phyloP scores from a whole-genome alignment of 2,888 invertebrate species.

The Isoperla grammatica region DNA sequence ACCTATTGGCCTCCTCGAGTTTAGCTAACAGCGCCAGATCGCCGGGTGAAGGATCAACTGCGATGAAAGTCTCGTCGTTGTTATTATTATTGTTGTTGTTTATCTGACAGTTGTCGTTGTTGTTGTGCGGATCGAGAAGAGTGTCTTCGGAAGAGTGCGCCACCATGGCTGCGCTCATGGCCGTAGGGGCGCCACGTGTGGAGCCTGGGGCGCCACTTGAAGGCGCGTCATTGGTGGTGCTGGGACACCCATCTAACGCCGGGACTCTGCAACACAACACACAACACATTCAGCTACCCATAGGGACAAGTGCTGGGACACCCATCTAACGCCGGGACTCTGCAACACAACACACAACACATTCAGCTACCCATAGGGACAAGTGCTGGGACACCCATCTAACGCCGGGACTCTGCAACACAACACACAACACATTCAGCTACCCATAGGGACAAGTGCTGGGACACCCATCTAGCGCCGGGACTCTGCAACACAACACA shows the following conservation, averaged over 20 bases:
- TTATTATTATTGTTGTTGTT: constrained; percentile 26
- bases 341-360: too few species aligned
- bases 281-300: background rate
- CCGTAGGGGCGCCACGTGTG: constrained; percentile 13
- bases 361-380: too few species aligned
- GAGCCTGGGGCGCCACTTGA: background rate
- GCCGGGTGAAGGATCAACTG: constrained; percentile 45
- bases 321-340: too few species aligned
- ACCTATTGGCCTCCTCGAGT: constrained; percentile 90
- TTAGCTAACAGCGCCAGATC: constrained; percentile 89
- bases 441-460: too few species aligned
- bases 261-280: background rate
- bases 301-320: too few species aligned
- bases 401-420: too few species aligned
- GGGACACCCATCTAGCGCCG: too few species aligned
- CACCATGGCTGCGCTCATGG: constrained; percentile 33
- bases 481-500: too few species aligned
- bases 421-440: too few species aligned
- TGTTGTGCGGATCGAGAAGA: constrained; percentile 5
- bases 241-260: constrained; percentile 4
- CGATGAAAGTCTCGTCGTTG: constrained; percentile 20
- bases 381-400: too few species aligned
- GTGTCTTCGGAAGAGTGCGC: constrained; percentile 22
- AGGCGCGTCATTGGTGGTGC: background rate
- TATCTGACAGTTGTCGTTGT: constrained; percentile 10